These are phyloP conservation scores for Leucozona laternaria DNA, from an alignment of 2,888 invertebrate species.

Conservation along the genomic window DNA sequence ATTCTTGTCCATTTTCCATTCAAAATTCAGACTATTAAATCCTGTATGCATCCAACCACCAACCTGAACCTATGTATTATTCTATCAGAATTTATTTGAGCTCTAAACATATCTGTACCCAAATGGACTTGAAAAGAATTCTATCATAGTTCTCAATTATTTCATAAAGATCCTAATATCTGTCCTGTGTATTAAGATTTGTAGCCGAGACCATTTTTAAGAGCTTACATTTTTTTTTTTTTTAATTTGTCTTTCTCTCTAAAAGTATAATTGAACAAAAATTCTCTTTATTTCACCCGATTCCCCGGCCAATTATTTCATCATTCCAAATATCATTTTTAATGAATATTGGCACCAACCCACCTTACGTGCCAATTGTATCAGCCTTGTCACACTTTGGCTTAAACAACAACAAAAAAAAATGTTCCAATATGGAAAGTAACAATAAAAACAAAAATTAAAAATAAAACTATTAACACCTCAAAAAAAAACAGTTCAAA, in stretches of 20 bases:
- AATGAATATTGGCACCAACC: conserved; percentile 27
- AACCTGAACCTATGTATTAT: no score
- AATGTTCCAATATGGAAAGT: conserved; percentile 1
- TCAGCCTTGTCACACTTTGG: conserved; percentile 44
- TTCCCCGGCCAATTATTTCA: conserved; percentile 18
- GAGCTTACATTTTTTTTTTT: background rate
- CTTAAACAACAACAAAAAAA: background rate
- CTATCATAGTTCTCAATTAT: background rate
- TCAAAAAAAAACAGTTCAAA: conserved; percentile 9
- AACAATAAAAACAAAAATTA: conserved; percentile 5
- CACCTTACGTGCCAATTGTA: conserved; percentile 30
- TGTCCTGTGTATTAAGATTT: background rate
- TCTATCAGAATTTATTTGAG: no score
- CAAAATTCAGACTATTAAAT: no score
- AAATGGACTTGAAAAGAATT: no score
- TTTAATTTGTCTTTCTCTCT: background rate
- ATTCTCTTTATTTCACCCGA: background rate
- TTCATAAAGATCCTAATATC: background rate
- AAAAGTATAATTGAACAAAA: background rate
- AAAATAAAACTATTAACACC: conserved; percentile 38
- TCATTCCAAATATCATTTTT: conserved; percentile 1
- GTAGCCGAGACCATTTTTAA: background rate
- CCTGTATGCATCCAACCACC: no score
- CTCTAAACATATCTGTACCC: no score
- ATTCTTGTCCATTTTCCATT: no score